phyloP scores from a whole-genome alignment of 1,140 invertebrate genomes.

The Anoplolepis gracilipes region DNA sequence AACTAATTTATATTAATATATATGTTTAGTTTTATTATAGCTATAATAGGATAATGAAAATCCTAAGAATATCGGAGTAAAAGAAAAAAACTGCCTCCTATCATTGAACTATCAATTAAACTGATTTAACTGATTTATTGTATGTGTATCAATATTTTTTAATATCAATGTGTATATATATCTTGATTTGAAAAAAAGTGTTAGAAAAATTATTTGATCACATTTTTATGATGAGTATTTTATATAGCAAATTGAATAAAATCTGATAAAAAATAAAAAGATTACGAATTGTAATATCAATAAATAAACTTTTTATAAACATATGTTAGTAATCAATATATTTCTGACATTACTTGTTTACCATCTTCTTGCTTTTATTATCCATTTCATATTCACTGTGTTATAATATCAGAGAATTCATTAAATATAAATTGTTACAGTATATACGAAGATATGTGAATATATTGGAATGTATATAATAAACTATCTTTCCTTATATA shows the following conservation, averaged over 20 bases:
- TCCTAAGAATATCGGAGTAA: neutral
- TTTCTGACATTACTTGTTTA: slow-evolving; percentile 12
- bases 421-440: slow-evolving; percentile 37
- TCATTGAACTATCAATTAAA: slow-evolving; percentile 8
- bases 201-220: slow-evolving; percentile 14
- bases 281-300: slow-evolving; percentile 18
- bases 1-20: slow-evolving; percentile 6
- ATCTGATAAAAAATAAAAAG: slow-evolving; percentile 1
- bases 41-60: neutral
- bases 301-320: slow-evolving; percentile 25
- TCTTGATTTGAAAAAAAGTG: slow-evolving; percentile 22
- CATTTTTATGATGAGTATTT: neutral
- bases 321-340: neutral
- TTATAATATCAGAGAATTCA: slow-evolving; percentile 24
- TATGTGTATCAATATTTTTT: slow-evolving; percentile 18
- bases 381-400: neutral
- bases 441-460: slow-evolving; percentile 30
- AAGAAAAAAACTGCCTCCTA: neutral
- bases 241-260: slow-evolving; percentile 20
- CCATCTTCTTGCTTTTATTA: slow-evolving; percentile 12
- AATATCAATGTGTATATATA: slow-evolving; percentile 25
- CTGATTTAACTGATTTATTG: slow-evolving; percentile 6
- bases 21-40: neutral
- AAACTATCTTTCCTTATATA: slow-evolving; percentile 17
- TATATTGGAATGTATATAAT: slow-evolving; percentile 32